Base-by-base conservation (phyloP, 2,888 invertebrate species). In the Synanthedon andrenaeformis region DNA sequence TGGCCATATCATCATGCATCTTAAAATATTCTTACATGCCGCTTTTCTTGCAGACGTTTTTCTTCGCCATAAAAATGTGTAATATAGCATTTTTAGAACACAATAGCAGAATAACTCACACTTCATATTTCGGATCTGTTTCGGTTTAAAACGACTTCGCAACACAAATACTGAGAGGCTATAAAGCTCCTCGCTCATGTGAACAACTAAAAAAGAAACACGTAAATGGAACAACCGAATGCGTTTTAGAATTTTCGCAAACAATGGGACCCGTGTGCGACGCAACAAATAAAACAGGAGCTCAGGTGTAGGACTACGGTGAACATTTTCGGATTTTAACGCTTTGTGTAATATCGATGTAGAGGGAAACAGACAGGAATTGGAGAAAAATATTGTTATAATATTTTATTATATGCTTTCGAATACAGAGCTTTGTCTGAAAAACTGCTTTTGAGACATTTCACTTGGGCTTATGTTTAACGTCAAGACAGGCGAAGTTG, bases 231-330 rank as follows among this genome's bases (percentile, higher is more conserved):
- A 45, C 45, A 45, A 45, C 45, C 14, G 45, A 66, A 72, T 64
- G 66, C 62, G 59, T 65, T 70, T 69, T 68, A 63, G 63, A 65
- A 65, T 66, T 65, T 68, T 66, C 59, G 60, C 65, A 65, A 69
- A 70, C 68, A 70, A 71, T 65, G 62, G 63, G 58, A 45, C 45
- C 45, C 45, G 45, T 45, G 45, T 45, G 45, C 45, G 45, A 45
- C 13, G 45, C 14, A 45, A 45, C 45, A 45, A 45, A 45, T 45
- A 45, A 45, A 45, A 45, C 14, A 14, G 14, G 45, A 45, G 45
- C 45, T 45, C 45, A 45, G 45, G 45, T 45, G 45, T 45, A 45
- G 45, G 45, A 45, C 45, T 14, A 45, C 45, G n/a, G 45, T 45
- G 45, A 45, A 14, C 45, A n/a, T 45, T 45, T 45, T 45, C 45